Percentiles rank a stretch among this genome's conserved stretches.
Evolutionary conservation across 2,113 vertebrate genomes (phyloP).

Genomic region (Turnix velox): DNA sequence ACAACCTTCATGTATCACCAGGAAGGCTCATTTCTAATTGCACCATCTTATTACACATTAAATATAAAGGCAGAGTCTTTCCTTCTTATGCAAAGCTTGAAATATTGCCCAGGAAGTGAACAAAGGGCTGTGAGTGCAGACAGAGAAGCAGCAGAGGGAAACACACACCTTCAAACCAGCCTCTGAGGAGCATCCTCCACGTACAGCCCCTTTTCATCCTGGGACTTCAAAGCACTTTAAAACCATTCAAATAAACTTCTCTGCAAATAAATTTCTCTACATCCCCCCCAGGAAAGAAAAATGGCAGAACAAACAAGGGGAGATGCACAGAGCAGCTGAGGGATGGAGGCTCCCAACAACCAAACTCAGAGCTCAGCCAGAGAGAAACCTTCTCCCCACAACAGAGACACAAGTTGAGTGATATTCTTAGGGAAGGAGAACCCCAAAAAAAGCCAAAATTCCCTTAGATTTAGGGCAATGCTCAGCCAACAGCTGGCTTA

Average conservation of each 20-base stretch:
- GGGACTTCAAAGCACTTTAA: not conserved
- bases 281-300: not conserved
- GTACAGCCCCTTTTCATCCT: not conserved
- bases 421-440: accelerated
- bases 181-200: not conserved
- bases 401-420: accelerated
- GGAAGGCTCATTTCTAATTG: not conserved
- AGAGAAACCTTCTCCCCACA: accelerated
- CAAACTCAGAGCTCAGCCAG: accelerated
- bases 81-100: not conserved
- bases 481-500: not conserved
- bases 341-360: not conserved
- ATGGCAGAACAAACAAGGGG: accelerated
- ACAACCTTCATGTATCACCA: not conserved
- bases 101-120: not conserved
- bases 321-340: not conserved
- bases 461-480: not conserved
- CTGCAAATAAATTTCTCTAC: not conserved
- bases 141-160: not conserved
- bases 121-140: not conserved
- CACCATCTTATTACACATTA: not conserved
- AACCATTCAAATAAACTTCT: not conserved
- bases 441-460: not conserved
- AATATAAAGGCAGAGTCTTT: not conserved
- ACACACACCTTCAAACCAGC: not conserved